These are phyloP conservation scores for Nylanderia fulva DNA, from an alignment of 1,140 invertebrate species.

Conservation along the genomic window DNA sequence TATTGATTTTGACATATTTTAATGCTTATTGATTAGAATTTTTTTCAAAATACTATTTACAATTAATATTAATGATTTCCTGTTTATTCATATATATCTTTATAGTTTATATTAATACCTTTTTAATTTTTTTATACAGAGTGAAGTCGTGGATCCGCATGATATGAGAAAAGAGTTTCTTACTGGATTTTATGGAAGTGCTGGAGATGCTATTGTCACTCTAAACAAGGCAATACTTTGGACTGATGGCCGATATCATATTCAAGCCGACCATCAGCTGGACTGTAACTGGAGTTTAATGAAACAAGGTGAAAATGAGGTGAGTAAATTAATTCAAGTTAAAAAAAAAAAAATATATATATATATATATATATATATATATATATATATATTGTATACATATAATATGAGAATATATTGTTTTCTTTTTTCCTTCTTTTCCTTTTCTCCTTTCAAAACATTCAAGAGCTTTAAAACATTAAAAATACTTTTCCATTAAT, in stretches of 20 bases:
- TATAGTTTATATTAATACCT: conserved; percentile 7
- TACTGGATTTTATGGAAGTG: conserved; percentile 94
- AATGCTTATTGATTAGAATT: neutral
- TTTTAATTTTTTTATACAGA: conserved; percentile 81
- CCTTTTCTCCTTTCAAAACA: too few species aligned
- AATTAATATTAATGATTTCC: neutral
- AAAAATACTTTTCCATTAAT: neutral
- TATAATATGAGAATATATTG: too few species aligned
- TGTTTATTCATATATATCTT: neutral
- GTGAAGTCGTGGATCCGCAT: conserved; percentile 89
- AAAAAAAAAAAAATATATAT: too few species aligned
- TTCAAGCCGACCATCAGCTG: conserved; percentile 91
- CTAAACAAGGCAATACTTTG: conserved; percentile 92
- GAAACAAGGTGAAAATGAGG: conserved; percentile 88
- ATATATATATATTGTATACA: too few species aligned
- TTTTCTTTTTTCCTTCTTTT: too few species aligned
- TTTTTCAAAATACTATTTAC: neutral
- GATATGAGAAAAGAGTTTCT: conserved; percentile 94
- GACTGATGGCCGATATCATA: conserved; percentile 95
- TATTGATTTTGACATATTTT: conserved; percentile 5
- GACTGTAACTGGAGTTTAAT: conserved; percentile 94
- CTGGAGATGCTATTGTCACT: conserved; percentile 93
- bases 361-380: too few species aligned
- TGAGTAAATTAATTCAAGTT: conserved; percentile 76
- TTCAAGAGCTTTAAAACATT: too few species aligned